Conservation (phyloP, 1,140 invertebrate genomes). For the Pogonus chalceus region DNA sequence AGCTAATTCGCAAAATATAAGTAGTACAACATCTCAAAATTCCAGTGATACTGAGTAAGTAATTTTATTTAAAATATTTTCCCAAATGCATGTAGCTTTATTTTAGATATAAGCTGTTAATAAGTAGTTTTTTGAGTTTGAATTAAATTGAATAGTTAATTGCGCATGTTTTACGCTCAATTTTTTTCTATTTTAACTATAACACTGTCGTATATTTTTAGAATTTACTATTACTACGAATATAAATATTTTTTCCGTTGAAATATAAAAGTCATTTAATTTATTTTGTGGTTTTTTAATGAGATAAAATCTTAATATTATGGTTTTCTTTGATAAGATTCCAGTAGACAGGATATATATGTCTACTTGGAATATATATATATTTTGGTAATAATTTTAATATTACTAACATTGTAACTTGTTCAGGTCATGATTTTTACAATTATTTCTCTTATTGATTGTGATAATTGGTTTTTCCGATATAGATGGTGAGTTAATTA, state of each 20-base stretch:
- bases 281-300: constrained; percentile 7
- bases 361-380: not conserved
- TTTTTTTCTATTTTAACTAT: too few species aligned
- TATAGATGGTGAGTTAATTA: constrained; percentile 24
- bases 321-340: constrained; percentile 10
- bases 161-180: too few species aligned
- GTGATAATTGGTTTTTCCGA: constrained; percentile 22
- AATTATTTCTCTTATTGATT: constrained; percentile 16
- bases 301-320: not conserved
- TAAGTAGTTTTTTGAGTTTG: too few species aligned
- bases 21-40: constrained; percentile 43
- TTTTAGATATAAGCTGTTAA: too few species aligned
- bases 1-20: constrained; percentile 3
- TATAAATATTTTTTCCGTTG: not conserved
- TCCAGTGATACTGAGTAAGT: constrained; percentile 53
- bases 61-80: too few species aligned
- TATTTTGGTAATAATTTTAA: constrained; percentile 4
- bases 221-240: too few species aligned
- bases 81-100: too few species aligned
- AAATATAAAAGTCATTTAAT: not conserved
- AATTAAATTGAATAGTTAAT: too few species aligned
- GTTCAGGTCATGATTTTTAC: constrained; percentile 19
- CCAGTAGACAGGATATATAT: constrained; percentile 1
- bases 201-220: too few species aligned
- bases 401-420: not conserved